phyloP scores from a whole-genome alignment of 2,113 vertebrate species.

The Neoarius graeffei region DNA sequence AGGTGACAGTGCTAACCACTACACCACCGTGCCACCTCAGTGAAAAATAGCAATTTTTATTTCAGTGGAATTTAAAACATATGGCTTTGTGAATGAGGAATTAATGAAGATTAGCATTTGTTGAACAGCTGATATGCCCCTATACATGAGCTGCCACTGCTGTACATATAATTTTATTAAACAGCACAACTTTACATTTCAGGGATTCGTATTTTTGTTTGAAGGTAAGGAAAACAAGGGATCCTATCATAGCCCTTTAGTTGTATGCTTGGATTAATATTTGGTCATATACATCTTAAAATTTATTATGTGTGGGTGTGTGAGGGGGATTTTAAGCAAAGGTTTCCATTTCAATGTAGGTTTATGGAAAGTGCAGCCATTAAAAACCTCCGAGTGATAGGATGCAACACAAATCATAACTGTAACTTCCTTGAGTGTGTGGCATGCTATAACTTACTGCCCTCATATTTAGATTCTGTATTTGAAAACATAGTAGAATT shows the following conservation, averaged over 20 bases:
- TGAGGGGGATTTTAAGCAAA: not conserved
- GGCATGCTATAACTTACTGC: not conserved
- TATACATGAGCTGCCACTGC: not conserved
- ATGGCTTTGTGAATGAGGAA: not conserved
- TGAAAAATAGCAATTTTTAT: not conserved
- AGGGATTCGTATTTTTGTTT: not conserved
- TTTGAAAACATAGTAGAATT: conserved; percentile 40
- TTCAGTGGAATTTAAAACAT: not conserved
- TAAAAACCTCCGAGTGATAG: conserved; percentile 4
- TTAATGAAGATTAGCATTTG: not conserved
- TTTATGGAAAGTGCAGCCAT: conserved; percentile 5
- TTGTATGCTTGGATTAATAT: not conserved
- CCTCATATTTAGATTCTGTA: conserved; percentile 11
- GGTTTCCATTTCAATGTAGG: not conserved
- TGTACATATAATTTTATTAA: not conserved
- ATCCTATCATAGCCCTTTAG: not conserved
- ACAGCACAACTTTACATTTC: not conserved
- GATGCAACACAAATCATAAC: conserved; percentile 29
- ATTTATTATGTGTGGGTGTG: not conserved
- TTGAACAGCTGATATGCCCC: not conserved
- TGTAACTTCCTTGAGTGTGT: not conserved
- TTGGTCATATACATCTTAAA: not conserved
- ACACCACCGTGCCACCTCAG: too few species aligned
- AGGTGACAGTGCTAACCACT: too few species aligned
- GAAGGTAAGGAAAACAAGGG: not conserved